A percentile compares a stretch with the other conserved stretches of the same genome.
Evolutionary conservation across 2,113 vertebrate species (phyloP).

Genomic region (Callospermophilus lateralis): DNA sequence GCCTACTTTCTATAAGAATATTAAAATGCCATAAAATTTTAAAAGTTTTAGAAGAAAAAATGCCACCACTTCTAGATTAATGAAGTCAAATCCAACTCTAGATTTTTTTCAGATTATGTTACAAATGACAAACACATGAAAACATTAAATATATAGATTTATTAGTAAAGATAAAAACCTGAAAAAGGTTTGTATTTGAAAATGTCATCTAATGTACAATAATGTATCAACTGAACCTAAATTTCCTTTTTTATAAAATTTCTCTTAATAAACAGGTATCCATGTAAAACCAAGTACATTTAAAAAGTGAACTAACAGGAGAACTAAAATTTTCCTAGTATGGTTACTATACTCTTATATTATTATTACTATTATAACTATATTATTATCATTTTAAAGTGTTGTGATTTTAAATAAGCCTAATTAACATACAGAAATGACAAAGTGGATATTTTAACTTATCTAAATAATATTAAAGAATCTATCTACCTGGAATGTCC

Average conservation of each 20-base stretch:
- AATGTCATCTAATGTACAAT: slow-evolving; percentile 23
- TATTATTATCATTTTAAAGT: not conserved
- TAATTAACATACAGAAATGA: not conserved
- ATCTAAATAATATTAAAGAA: not conserved
- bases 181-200: slow-evolving; percentile 43
- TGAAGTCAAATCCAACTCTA: slow-evolving; percentile 81
- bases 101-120: slow-evolving; percentile 71
- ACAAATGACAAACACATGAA: slow-evolving; percentile 75
- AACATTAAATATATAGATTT: slow-evolving; percentile 47
- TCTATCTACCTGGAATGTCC: not conserved
- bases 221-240: not conserved
- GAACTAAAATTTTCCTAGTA: not conserved
- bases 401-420: not conserved
- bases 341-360: not conserved
- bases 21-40: slow-evolving; percentile 76
- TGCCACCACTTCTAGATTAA: slow-evolving; percentile 64
- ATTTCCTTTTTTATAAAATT: not conserved
- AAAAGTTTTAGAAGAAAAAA: slow-evolving; percentile 48
- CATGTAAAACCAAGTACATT: slow-evolving; percentile 48
- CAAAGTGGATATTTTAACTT: not conserved
- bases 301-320: slow-evolving; percentile 37
- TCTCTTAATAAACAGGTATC: not conserved
- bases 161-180: not conserved
- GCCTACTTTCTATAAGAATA: slow-evolving; percentile 75
- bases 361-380: not conserved